Base-by-base conservation (phyloP, 2,797 vertebrate species). In the Pelodytes ibericus region DNA sequence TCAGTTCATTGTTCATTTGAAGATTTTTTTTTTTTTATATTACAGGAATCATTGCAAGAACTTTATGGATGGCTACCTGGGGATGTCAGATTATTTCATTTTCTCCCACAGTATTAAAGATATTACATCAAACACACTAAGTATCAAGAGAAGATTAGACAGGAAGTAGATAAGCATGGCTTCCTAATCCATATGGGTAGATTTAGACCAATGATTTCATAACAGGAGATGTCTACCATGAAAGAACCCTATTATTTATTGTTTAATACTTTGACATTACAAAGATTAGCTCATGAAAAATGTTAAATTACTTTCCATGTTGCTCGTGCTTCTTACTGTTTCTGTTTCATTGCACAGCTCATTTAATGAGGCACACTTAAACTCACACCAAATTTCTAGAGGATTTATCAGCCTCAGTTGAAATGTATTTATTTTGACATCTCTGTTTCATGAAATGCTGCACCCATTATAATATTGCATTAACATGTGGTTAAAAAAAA, bases 141-240 rank as follows among this genome's bases (percentile, higher is more conserved):
- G 36, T 65, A 81, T 89, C 81, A 85, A 70, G 71, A 78, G 63
- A 3, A 83, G 77, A 82, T 84, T 83, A 83, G 64, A 84, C 78
- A 81, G 8, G 77, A 83, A 85, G 29, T 79, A 85, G 82, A 86
- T 83, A 88, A 79, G 51, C 68, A 81, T 72, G 77, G 81, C 69
- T 82, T 85, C 70, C 63, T 86, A 83, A 87, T 87, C 76, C 73
- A 71, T 84, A 81, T 72, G 33, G 74, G 59, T 79, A 87, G 72
- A 87, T 86, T 87, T 82, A 87, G 83, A 69, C 73, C 72, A 82
- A 77, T 57, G 65, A 76, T 81, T 83, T 81, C 27, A 56, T 82
- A 84, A 64, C 60, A 60, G 72, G 81, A 79, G 24, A 83, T 41
- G 24, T 60, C 75, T 85, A 79, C 60, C 72, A 61, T 79, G 56